phyloP scores from a whole-genome alignment of 2,113 vertebrate genomes.

The Mesembrinibis cayennensis region DNA sequence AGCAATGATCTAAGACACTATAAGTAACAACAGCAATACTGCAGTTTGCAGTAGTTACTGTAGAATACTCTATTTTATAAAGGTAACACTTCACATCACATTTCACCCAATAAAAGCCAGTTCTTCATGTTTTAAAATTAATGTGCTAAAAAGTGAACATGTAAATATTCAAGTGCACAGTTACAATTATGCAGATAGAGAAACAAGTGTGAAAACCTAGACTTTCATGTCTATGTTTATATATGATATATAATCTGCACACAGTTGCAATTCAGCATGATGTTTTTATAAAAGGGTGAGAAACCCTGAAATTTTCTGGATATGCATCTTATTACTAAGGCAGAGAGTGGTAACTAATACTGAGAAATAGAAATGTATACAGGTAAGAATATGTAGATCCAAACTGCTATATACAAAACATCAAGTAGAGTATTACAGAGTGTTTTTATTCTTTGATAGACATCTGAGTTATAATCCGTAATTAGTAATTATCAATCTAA shows the following conservation, averaged over 20 bases:
- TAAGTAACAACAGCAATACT: not conserved
- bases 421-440: rapidly evolving
- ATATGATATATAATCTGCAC: not conserved
- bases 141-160: not conserved
- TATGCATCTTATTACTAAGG: not conserved
- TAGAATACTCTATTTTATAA: not conserved
- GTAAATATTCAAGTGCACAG: not conserved
- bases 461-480: not conserved
- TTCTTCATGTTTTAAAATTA: not conserved
- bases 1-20: not conserved
- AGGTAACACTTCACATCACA: not conserved
- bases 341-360: not conserved
- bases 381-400: not conserved
- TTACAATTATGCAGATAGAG: not conserved
- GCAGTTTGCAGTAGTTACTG: not conserved
- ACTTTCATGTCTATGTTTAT: not conserved
- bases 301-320: not conserved
- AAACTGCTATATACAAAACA: not conserved
- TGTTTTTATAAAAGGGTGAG: not conserved
- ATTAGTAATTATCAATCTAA: not conserved
- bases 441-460: not conserved
- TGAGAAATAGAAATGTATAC: not conserved
- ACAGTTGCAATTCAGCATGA: not conserved
- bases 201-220: not conserved
- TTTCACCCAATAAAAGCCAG: not conserved